Conservation (phyloP, 2,113 vertebrate species). For the Bettongia penicillata region DNA sequence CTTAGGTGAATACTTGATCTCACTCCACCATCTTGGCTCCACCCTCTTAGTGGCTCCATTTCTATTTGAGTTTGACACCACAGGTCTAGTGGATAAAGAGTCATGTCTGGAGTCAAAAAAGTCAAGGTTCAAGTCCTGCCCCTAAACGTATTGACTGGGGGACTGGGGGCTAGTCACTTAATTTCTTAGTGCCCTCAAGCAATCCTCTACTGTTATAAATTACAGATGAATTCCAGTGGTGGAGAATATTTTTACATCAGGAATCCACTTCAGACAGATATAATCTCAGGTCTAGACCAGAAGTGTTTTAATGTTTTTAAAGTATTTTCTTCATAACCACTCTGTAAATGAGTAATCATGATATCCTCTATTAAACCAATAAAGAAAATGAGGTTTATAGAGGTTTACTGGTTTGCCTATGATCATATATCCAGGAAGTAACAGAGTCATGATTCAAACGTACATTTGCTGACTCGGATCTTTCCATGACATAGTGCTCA, state of each 20-base stretch:
- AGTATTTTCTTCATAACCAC: not conserved
- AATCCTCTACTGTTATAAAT: not conserved
- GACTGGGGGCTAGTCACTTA: not conserved
- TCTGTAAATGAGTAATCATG: not conserved
- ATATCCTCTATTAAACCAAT: not conserved
- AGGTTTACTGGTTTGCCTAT: not conserved
- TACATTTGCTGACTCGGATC: not conserved
- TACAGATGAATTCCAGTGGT: not conserved
- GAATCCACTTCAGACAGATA: not conserved
- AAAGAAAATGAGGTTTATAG: rapidly evolving
- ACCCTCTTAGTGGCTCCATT: no score
- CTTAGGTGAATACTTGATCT: no score
- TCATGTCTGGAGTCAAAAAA: no score
- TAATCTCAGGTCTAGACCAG: not conserved
- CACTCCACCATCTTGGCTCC: no score
- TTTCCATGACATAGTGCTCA: rapidly evolving
- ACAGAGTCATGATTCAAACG: not conserved
- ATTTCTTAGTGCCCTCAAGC: not conserved
- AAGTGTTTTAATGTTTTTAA: not conserved
- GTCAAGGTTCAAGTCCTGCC: not conserved
- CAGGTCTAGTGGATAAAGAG: no score
- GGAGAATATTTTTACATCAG: not conserved
- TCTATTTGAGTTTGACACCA: no score
- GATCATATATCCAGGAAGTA: not conserved
- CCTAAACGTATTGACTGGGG: not conserved